Percentiles rank a stretch among this genome's conserved stretches.
Conservation (phyloP, 2,888 invertebrate genomes). For the Notocelia uddmanniana region DNA sequence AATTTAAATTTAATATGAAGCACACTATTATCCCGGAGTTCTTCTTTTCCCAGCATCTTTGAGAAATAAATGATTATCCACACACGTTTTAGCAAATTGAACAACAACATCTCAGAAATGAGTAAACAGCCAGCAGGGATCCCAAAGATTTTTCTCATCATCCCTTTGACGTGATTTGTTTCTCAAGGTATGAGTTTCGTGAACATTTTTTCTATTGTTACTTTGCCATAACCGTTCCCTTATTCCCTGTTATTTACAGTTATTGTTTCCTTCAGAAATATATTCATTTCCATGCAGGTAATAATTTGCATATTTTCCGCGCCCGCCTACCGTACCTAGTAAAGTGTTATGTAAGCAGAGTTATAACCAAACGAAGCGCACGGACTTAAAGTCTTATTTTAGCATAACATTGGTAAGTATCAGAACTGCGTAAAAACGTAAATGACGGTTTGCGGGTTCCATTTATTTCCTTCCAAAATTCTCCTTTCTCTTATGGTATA, state of each 20-base stretch:
- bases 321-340: slow-evolving; percentile 21
- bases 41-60: too few species aligned
- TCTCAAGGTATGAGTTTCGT: slow-evolving; percentile 34
- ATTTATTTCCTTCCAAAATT: too few species aligned
- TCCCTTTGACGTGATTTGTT: slow-evolving; percentile 35
- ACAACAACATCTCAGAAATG: slow-evolving; percentile 2
- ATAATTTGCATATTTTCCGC: slow-evolving; percentile 44
- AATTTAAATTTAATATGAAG: too few species aligned
- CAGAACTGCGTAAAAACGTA: slow-evolving; percentile 12
- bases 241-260: slow-evolving; percentile 41
- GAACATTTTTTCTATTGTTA: slow-evolving; percentile 43
- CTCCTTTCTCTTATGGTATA: background rate
- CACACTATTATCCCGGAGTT: too few species aligned
- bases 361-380: slow-evolving; percentile 15
- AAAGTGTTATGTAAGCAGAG: slow-evolving; percentile 33
- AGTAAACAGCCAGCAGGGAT: slow-evolving; percentile 5
- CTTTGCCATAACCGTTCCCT: slow-evolving; percentile 38
- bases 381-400: slow-evolving; percentile 10
- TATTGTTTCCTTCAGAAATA: slow-evolving; percentile 44
- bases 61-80: background rate
- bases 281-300: slow-evolving; percentile 42
- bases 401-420: slow-evolving; percentile 11
- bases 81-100: background rate
- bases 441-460: background rate
- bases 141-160: slow-evolving; percentile 38